Conservation (phyloP, 2,113 vertebrate species). For the Rhinoderma darwinii region DNA sequence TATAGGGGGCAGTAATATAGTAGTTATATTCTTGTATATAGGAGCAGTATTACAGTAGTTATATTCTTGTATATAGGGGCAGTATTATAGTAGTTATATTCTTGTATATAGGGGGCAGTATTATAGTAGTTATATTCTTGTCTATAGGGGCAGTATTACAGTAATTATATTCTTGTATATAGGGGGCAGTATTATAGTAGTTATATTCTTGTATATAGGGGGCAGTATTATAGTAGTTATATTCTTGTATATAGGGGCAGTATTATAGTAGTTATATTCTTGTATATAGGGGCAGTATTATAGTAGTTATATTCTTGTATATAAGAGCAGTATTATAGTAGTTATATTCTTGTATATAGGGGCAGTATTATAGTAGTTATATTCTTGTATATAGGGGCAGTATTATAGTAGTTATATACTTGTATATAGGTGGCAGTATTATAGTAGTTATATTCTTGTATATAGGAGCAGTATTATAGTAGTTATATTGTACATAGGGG, state of each 20-base stretch:
- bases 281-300: too few relatives aligned
- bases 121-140: conserved; percentile 16
- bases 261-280: conserved; percentile 22
- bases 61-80: not conserved
- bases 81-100: conserved; percentile 14
- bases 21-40: conserved; percentile 12
- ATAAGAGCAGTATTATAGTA: conserved; percentile 6
- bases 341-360: conserved; percentile 5
- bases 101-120: not conserved
- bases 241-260: conserved; percentile 7
- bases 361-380: too few relatives aligned
- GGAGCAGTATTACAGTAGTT: not conserved
- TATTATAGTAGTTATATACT: too few relatives aligned
- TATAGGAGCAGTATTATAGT: too few relatives aligned
- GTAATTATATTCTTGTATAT: conserved; percentile 2
- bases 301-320: too few relatives aligned
- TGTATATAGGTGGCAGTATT: too few relatives aligned
- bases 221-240: conserved; percentile 14
- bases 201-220: conserved; percentile 15
- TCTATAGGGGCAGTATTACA: not conserved
- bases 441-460: too few relatives aligned
- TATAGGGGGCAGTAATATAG: not conserved
- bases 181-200: conserved; percentile 12
- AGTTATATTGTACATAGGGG: too few relatives aligned
- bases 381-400: too few relatives aligned